phyloP scores from a whole-genome alignment of 1,140 invertebrate genomes.

The Drosophila gunungcola region DNA sequence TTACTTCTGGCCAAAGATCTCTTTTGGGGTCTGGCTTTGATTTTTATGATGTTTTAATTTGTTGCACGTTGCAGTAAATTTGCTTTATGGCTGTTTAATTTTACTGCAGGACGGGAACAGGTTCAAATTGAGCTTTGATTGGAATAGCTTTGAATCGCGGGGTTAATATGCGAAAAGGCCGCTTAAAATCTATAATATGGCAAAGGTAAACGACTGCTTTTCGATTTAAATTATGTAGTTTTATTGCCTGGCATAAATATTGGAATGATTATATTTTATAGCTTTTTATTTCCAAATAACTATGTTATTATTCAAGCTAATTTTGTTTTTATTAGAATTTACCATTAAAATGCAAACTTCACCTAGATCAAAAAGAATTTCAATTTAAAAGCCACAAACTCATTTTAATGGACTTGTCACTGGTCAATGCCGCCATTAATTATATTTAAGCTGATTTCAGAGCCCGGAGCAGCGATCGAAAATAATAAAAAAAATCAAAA shows the following conservation, averaged over 20 bases:
- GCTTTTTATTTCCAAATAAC: too few species aligned
- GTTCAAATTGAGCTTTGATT: slow-evolving; percentile 43
- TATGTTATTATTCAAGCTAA: too few species aligned
- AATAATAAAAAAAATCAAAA: slow-evolving; percentile 26
- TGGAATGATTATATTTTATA: not conserved
- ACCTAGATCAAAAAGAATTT: not conserved
- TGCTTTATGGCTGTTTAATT: slow-evolving; percentile 60
- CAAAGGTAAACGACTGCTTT: not conserved
- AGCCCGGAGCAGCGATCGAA: slow-evolving; percentile 27
- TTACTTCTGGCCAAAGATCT: slow-evolving; percentile 42
- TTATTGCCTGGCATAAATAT: not conserved
- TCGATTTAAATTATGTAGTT: not conserved
- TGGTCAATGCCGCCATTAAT: slow-evolving; percentile 80
- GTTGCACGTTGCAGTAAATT: slow-evolving; percentile 78
- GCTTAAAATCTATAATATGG: slow-evolving; percentile 2
- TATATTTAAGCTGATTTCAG: slow-evolving; percentile 80
- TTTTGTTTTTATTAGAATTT: not conserved
- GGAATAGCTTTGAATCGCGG: slow-evolving; percentile 26
- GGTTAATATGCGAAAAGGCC: slow-evolving; percentile 38
- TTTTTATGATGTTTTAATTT: slow-evolving; percentile 84
- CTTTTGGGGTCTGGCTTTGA: slow-evolving; percentile 63
- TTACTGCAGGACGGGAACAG: slow-evolving; percentile 39
- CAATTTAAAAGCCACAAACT: slow-evolving; percentile 8
- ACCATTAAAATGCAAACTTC: not conserved
- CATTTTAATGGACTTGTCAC: slow-evolving; percentile 82